Evolutionary conservation across 2,113 vertebrate genomes (phyloP).

Genomic region (Girardinichthys multiradiatus): DNA sequence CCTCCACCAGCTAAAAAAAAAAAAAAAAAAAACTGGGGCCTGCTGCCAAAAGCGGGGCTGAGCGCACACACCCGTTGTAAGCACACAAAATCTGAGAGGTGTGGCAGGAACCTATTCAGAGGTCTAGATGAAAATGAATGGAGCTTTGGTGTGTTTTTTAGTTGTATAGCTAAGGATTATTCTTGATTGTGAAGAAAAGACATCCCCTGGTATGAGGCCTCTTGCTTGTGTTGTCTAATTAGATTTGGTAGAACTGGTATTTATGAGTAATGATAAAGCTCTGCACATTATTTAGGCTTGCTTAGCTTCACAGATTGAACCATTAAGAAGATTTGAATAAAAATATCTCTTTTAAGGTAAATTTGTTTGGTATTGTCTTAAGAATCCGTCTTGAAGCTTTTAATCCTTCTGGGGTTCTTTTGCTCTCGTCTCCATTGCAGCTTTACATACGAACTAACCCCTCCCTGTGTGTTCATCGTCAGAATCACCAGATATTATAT

Average conservation of each 20-base stretch:
- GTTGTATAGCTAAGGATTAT: constrained; percentile 66
- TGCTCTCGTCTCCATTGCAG: constrained; percentile 42
- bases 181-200: constrained; percentile 69
- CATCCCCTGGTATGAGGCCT: constrained; percentile 56
- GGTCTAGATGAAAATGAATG: constrained; percentile 72
- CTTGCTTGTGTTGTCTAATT: constrained; percentile 70
- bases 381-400: neutral
- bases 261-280: constrained; percentile 27
- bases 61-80: constrained; percentile 31
- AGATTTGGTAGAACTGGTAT: constrained; percentile 61
- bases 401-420: constrained; percentile 12
- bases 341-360: neutral
- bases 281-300: constrained; percentile 21
- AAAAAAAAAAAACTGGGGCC: constrained; percentile 64
- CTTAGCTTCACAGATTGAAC: constrained; percentile 7
- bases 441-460: constrained; percentile 60
- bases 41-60: constrained; percentile 84
- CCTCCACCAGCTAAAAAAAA: constrained; percentile 79
- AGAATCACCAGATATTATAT: constrained; percentile 46
- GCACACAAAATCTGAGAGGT: constrained; percentile 79
- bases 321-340: neutral
- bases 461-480: constrained; percentile 37
- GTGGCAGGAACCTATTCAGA: constrained; percentile 83
- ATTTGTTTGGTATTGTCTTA: constrained; percentile 24
- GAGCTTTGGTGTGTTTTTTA: constrained; percentile 58